A percentile compares a stretch with the other conserved stretches of the same genome.
These are phyloP conservation scores for Ceramica pisi DNA, from an alignment of 2,888 invertebrate species.

Conservation along the genomic window DNA sequence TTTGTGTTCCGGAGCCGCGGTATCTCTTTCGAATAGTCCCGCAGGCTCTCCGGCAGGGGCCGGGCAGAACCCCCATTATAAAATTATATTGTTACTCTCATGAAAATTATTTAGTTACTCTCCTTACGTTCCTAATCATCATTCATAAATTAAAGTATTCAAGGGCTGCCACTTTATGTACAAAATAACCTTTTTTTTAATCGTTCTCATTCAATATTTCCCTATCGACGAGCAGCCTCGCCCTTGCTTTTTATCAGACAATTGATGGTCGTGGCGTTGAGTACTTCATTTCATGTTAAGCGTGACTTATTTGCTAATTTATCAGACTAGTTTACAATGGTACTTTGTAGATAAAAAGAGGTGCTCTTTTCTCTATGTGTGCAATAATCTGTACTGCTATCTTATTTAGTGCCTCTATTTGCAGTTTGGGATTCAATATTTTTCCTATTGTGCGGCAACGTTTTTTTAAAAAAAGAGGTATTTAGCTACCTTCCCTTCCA, in stretches of 20 bases:
- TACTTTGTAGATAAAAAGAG: neutral
- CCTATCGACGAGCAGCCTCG: slow-evolving; percentile 54
- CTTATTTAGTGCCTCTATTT: neutral
- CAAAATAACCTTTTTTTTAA: slow-evolving; percentile 36
- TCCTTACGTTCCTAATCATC: neutral
- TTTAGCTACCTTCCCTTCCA: no score
- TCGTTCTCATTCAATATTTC: slow-evolving; percentile 39
- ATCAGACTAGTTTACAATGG: neutral
- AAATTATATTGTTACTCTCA: no score
- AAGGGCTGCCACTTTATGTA: slow-evolving; percentile 19
- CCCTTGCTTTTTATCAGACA: slow-evolving; percentile 72
- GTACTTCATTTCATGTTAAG: slow-evolving; percentile 9
- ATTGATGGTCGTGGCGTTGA: slow-evolving; percentile 33
- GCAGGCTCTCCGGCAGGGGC: no score
- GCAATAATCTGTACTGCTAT: neutral
- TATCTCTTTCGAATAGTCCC: no score
- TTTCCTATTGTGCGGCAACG: no score
- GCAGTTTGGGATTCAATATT: no score
- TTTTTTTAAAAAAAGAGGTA: no score
- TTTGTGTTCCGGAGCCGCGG: no score
- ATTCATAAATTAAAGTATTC: slow-evolving; percentile 3
- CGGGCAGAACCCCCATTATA: no score
- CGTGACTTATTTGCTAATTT: slow-evolving; percentile 26
- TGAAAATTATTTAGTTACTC: no score
- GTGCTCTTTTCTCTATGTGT: neutral